Conservation (phyloP, 2,888 invertebrate species). For the Sinotaia quadrata region DNA sequence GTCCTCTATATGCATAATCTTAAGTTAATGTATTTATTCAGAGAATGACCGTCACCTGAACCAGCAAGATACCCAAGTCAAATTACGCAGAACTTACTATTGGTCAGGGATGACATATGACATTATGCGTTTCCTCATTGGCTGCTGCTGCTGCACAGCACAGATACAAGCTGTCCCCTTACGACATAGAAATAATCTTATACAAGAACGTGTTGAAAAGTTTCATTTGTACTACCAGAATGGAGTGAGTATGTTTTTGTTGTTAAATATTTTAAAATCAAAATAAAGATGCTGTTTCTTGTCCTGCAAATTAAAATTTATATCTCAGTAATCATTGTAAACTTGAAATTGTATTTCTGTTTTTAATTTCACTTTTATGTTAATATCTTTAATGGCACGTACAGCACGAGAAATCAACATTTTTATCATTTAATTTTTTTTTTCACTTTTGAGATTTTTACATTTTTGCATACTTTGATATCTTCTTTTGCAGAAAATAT, state of each 20-base stretch:
- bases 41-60: constrained; percentile 41
- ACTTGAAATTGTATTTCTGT: too few relatives aligned
- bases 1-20: too few relatives aligned
- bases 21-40: too few relatives aligned
- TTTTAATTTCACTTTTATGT: too few relatives aligned
- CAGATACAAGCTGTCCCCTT: neutral
- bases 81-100: constrained; percentile 36
- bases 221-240: constrained; percentile 24
- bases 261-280: neutral
- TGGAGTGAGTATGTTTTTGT: constrained; percentile 28
- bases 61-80: constrained; percentile 38
- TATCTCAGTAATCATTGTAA: too few relatives aligned
- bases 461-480: too few relatives aligned
- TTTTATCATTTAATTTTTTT: too few relatives aligned
- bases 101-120: constrained; percentile 54
- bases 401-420: too few relatives aligned
- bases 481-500: too few relatives aligned
- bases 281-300: constrained; percentile 1
- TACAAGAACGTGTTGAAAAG: constrained; percentile 29
- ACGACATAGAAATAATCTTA: constrained; percentile 9
- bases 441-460: too few relatives aligned
- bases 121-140: constrained; percentile 37
- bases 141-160: constrained; percentile 34
- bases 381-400: too few relatives aligned
- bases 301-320: neutral